A percentile compares a stretch with the other conserved stretches of the same genome.
These are phyloP conservation scores for Crocodylus rhombifer DNA, from an alignment of 2,797 vertebrate species.

Conservation along the genomic window DNA sequence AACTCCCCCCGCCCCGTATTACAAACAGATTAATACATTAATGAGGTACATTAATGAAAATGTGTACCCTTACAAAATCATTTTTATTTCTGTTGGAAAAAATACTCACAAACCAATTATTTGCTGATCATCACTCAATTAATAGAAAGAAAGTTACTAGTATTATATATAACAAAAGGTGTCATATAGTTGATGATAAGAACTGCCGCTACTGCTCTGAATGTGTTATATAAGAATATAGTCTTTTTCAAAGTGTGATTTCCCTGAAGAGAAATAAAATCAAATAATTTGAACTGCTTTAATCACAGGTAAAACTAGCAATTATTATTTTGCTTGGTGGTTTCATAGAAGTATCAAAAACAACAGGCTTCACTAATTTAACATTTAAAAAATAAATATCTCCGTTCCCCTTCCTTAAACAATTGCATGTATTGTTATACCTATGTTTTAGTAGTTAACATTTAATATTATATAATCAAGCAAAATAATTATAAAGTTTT, in stretches of 20 bases:
- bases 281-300: background rate
- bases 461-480: slow-evolving; percentile 13
- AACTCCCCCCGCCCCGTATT: background rate
- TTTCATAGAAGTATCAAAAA: background rate
- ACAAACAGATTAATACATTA: background rate
- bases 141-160: background rate
- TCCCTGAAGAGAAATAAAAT: background rate
- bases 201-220: background rate
- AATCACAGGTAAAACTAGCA: background rate
- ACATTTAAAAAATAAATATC: background rate
- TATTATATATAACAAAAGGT: background rate
- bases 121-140: background rate
- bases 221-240: background rate
- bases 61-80: background rate
- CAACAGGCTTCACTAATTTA: background rate
- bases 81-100: background rate
- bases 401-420: background rate
- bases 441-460: background rate
- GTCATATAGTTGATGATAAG: background rate
- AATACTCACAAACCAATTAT: background rate
- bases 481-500: background rate
- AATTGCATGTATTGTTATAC: background rate
- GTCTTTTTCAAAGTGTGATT: background rate
- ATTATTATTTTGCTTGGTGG: background rate
- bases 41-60: background rate